A percentile compares a stretch with the other conserved stretches of the same genome.
These are phyloP conservation scores for Noctilio leporinus DNA, from an alignment of 2,113 vertebrate species.

Conservation along the genomic window DNA sequence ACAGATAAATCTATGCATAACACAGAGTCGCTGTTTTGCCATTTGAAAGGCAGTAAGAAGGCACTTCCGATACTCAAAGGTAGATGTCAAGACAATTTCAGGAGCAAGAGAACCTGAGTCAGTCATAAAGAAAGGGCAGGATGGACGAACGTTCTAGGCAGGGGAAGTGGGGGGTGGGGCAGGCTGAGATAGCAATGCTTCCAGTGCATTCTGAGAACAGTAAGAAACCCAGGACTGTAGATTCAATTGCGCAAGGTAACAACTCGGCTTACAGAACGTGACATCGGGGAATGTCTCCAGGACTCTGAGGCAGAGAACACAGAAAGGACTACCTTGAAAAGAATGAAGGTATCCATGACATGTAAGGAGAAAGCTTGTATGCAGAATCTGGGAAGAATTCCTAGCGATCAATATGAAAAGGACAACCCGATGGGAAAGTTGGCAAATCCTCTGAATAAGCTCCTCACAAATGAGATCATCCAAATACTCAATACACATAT, in stretches of 20 bases:
- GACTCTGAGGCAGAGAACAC: background rate
- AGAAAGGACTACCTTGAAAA: background rate
- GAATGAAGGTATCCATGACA: background rate
- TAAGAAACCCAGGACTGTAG: rapidly evolving
- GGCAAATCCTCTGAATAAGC: background rate
- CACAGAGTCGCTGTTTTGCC: background rate
- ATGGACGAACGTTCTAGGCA: background rate
- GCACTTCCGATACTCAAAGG: background rate
- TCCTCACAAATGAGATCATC: background rate
- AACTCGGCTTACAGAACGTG: background rate
- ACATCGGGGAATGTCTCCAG: background rate
- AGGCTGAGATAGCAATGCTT: background rate
- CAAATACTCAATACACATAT: background rate
- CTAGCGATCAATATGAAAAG: background rate
- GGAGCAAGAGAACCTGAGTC: too few species aligned
- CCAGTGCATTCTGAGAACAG: background rate
- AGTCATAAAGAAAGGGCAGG: background rate
- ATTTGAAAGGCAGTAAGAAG: background rate
- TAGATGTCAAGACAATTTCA: background rate
- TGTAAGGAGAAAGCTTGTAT: background rate
- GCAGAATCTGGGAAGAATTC: background rate
- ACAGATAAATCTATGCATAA: background rate
- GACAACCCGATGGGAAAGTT: background rate
- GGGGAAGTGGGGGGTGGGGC: background rate
- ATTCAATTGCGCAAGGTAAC: background rate